Evolutionary conservation across 1,140 invertebrate genomes (phyloP).

Genomic region (Pseudomyrmex dendroicus): DNA sequence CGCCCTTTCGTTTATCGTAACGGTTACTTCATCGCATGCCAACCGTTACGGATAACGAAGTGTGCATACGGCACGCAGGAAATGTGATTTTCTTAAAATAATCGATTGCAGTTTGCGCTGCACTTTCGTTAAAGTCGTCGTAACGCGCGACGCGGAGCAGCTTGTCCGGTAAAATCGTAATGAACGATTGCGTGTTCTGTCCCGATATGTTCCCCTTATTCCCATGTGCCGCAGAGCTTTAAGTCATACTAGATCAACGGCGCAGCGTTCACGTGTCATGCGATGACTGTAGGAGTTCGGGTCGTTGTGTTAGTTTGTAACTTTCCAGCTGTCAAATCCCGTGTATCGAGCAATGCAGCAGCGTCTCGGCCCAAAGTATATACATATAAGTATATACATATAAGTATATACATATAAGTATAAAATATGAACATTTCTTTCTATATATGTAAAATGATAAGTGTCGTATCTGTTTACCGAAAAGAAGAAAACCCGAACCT

Average conservation of each 20-base stretch:
- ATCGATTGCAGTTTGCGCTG: neutral
- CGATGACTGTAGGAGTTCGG: constrained; percentile 31
- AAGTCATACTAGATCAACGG: constrained; percentile 38
- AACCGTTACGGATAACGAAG: constrained; percentile 31
- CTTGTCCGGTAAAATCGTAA: constrained; percentile 13
- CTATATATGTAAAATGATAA: neutral
- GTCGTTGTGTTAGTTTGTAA: constrained; percentile 35
- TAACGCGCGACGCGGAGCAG: neutral
- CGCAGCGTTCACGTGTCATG: constrained; percentile 21
- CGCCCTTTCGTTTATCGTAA: constrained; percentile 32
- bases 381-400: neutral
- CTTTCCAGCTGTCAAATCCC: constrained; percentile 49
- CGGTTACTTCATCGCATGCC: constrained; percentile 50
- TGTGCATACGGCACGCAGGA: neutral
- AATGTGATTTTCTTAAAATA: constrained; percentile 43
- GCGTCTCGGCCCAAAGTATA: constrained; percentile 2
- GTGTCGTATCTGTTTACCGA: neutral
- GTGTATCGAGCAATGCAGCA: constrained; percentile 19
- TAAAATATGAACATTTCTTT: constrained; percentile 17
- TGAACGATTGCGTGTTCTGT: constrained; percentile 41
- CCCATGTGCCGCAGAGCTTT: constrained; percentile 13
- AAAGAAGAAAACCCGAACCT: neutral
- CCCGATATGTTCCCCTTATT: constrained; percentile 17
- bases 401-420: neutral
- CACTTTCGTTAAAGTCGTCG: constrained; percentile 45